These are phyloP conservation scores for Rhodeus uyekii DNA, from an alignment of 2,797 vertebrate species.

Conservation along the genomic window DNA sequence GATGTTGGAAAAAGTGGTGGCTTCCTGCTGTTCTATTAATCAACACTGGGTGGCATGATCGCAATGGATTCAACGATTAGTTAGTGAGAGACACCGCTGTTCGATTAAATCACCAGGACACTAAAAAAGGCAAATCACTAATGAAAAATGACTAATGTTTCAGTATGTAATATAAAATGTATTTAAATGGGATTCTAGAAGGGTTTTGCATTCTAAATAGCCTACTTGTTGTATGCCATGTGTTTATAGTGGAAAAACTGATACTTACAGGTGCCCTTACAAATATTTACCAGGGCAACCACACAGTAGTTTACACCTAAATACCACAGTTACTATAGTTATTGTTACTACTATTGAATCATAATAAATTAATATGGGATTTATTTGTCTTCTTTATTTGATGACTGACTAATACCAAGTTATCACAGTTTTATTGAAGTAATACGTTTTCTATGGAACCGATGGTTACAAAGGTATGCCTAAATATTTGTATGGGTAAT, in stretches of 20 bases:
- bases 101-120: background rate
- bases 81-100: constrained; percentile 1
- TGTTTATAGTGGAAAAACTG: background rate
- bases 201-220: background rate
- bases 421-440: background rate
- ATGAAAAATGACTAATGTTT: no score
- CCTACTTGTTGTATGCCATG: background rate
- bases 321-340: constrained; percentile 1
- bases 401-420: background rate
- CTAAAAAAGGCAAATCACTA: background rate
- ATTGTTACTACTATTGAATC: background rate
- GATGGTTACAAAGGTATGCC: background rate
- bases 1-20: background rate
- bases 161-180: no score
- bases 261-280: background rate
- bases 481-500: background rate
- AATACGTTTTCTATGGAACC: background rate
- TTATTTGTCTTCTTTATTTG: background rate
- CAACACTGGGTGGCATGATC: constrained; percentile 57
- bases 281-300: background rate
- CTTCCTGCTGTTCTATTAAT: constrained; percentile 52
- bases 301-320: background rate
- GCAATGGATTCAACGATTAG: constrained; percentile 38
- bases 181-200: background rate
- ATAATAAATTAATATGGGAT: background rate